phyloP scores from a whole-genome alignment of 2,888 invertebrate genomes.

The Sympetrum striolatum region DNA sequence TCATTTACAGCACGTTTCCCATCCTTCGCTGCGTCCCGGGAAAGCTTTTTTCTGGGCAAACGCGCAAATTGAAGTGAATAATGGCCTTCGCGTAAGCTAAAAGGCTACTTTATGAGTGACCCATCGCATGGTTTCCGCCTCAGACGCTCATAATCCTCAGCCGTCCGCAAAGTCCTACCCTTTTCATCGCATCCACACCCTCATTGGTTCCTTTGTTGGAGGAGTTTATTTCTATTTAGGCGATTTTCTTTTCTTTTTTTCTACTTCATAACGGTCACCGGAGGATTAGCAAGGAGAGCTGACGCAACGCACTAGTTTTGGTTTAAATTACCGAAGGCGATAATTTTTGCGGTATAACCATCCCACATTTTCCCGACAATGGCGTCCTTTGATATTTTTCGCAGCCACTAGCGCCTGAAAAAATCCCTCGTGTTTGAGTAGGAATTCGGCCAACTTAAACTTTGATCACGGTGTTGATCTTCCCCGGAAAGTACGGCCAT shows the following conservation, averaged over 20 bases:
- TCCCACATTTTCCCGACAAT: too few relatives aligned
- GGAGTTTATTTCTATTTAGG: background rate
- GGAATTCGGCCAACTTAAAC: too few relatives aligned
- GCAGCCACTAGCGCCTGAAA: too few relatives aligned
- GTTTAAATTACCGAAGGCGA: background rate
- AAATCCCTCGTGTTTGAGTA: too few relatives aligned
- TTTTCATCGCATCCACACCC: background rate
- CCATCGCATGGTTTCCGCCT: background rate
- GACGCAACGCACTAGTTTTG: too few relatives aligned
- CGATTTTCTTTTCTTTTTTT: background rate
- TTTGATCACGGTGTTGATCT: too few relatives aligned
- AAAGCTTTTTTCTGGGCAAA: conserved; percentile 6
- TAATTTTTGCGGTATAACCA: background rate
- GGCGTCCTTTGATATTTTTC: too few relatives aligned
- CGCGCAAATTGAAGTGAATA: conserved; percentile 28
- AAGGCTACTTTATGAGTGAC: conserved; percentile 14
- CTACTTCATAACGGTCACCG: background rate
- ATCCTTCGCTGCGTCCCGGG: background rate
- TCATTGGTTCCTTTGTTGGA: background rate
- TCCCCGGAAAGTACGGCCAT: too few relatives aligned
- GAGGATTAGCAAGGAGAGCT: background rate
- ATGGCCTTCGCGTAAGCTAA: conserved; percentile 11
- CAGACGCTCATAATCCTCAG: background rate
- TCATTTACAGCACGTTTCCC: background rate
- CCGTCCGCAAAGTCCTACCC: background rate